Conservation (phyloP, 35 echinoderm and acorn worm species). For the Heliocidaris tuberculata region DNA sequence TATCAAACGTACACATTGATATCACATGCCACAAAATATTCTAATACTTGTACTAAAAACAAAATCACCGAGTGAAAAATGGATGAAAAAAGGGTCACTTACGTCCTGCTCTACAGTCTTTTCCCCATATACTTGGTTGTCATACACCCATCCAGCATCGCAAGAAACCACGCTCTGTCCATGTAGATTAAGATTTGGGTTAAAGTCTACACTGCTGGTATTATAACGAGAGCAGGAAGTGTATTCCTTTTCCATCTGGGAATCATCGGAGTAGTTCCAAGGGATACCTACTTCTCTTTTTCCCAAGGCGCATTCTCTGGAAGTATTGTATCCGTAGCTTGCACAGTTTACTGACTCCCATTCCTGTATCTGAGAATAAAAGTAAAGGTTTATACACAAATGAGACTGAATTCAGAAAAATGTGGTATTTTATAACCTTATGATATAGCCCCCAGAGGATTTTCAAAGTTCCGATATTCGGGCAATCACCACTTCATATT, state of each 20-base stretch:
- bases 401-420: too few relatives aligned
- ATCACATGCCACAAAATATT: too few relatives aligned
- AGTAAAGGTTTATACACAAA: not conserved
- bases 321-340: not conserved
- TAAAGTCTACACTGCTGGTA: not conserved
- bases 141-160: slow-evolving; percentile 19
- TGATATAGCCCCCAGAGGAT: too few relatives aligned
- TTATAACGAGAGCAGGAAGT: not conserved
- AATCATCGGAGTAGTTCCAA: not conserved
- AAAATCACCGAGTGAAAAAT: too few relatives aligned
- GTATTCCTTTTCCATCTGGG: not conserved
- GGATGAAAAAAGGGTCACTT: not conserved
- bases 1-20: too few relatives aligned
- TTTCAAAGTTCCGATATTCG: too few relatives aligned
- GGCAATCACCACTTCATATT: too few relatives aligned
- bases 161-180: not conserved
- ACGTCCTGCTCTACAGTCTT: slow-evolving; percentile 24
- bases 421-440: too few relatives aligned
- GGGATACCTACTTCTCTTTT: not conserved
- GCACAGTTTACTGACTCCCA: not conserved
- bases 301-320: not conserved
- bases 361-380: not conserved
- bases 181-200: not conserved
- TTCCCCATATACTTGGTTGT: not conserved
- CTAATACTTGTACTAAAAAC: too few relatives aligned